Evolutionary conservation across 2,797 vertebrate genomes (phyloP).

Genomic region (Microctenopoma lineatum): DNA sequence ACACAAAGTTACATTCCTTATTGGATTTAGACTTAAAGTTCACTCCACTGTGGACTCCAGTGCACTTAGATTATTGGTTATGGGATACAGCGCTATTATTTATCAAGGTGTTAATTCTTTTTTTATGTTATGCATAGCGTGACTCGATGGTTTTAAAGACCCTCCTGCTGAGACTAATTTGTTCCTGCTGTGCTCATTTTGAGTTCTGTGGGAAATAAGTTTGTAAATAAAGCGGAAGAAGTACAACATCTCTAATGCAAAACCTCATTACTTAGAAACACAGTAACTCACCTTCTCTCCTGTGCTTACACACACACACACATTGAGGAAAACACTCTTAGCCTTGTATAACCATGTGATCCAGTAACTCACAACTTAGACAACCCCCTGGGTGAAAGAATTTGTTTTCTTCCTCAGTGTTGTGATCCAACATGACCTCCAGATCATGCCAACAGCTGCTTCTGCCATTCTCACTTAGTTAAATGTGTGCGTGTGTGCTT

Average conservation of each 20-base stretch:
- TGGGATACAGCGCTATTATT: neutral
- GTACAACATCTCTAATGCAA: neutral
- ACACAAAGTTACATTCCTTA: neutral
- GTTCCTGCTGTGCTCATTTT: neutral
- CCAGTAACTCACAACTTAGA: slow-evolving; percentile 59
- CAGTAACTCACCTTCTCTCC: neutral
- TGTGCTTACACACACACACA: slow-evolving; percentile 19
- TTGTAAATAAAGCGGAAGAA: neutral
- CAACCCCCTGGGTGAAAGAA: slow-evolving; percentile 72
- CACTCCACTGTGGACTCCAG: slow-evolving; percentile 1
- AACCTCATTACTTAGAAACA: neutral
- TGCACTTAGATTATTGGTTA: neutral
- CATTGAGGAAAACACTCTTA: slow-evolving; percentile 31
- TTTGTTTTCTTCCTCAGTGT: slow-evolving; percentile 72
- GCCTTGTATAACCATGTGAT: slow-evolving; percentile 64
- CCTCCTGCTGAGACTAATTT: slow-evolving; percentile 12
- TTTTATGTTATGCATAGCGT: slow-evolving; percentile 7
- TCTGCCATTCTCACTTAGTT: slow-evolving; percentile 67
- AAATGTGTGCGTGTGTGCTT: slow-evolving; percentile 27
- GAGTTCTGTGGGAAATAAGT: slow-evolving; percentile 8
- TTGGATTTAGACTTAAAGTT: neutral
- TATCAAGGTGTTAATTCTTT: slow-evolving; percentile 9
- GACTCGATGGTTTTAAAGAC: slow-evolving; percentile 12
- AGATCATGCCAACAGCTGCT: slow-evolving; percentile 74
- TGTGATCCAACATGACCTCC: slow-evolving; percentile 76